Evolutionary conservation across 2,113 vertebrate species (phyloP), one percentile per base, ranked within the genome.

Genomic region (Arizona elegans): DNA sequence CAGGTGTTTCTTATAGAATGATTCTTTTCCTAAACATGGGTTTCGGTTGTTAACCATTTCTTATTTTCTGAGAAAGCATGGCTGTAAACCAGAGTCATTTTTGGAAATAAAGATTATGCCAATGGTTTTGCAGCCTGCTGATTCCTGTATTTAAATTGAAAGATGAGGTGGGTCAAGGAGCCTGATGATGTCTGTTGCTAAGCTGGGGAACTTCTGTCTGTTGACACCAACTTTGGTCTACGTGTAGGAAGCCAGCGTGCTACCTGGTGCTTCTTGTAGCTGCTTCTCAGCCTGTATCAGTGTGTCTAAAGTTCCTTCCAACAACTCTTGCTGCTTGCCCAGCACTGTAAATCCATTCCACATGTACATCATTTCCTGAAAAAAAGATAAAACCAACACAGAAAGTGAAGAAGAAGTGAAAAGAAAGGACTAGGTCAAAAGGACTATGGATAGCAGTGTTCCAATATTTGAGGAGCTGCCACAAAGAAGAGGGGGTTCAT

Each of bases 291-390:
- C 98, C 91, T 98, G 97, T 13, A 96, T 95, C 97, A 99, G 97
- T 0, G 98, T 98, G 91, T 98, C 97, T 92, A 99, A 97, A 97
- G 99, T 99, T 91, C 97, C 97, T 23, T 98, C 98, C 0, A 98
- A 98, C 95, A 99, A 96, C 92, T 98, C 97, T 89, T 95, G 98
- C 94, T 98, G 98, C 97, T 99, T 99, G 81, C 98, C 98, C 43
- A 99, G 98, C 95, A 99, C 98, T 7, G 98, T 98, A 13, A 99
- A 99, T 89, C 99, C 99, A 0, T 99, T 99, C 99, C 99, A 99
- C 96, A 99, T 98, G 96, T 99, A 99, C 99, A 99, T 99, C 98
- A 99, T 99, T 95, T 99, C 99, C 99, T 99, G 95, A 65, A 87
- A 62, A 87, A 75, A 50, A 50, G 19, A 21, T 26, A 59, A 26